These are phyloP conservation scores for Amblyopsis hoosieri DNA, from an alignment of 2,797 vertebrate species.

Conservation along the genomic window DNA sequence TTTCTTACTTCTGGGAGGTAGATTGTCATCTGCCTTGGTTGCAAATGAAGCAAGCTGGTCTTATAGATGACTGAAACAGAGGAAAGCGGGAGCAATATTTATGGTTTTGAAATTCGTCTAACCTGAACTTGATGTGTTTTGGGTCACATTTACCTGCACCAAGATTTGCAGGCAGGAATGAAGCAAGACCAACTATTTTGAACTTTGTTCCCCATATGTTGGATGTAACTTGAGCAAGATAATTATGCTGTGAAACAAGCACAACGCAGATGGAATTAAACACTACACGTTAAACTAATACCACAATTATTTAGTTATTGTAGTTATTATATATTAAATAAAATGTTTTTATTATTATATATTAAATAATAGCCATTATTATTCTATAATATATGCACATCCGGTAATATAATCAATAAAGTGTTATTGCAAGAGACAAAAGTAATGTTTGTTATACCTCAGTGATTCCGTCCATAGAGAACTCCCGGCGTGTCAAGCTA, in stretches of 20 bases:
- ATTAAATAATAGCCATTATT: background rate
- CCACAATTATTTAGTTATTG: too few species aligned
- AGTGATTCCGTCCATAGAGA: constrained; percentile 94
- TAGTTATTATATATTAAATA: too few species aligned
- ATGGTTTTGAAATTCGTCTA: background rate
- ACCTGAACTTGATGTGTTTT: background rate
- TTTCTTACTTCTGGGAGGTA: constrained; percentile 98
- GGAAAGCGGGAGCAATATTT: background rate
- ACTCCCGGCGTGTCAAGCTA: constrained; percentile 91
- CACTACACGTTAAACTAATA: background rate
- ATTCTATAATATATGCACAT: too few species aligned
- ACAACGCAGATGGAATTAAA: constrained; percentile 4
- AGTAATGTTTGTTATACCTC: constrained; percentile 77
- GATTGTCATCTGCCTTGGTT: constrained; percentile 98
- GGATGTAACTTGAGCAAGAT: constrained; percentile 99
- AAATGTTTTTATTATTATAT: background rate
- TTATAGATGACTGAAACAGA: constrained; percentile 93
- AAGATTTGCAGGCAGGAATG: constrained; percentile 96
- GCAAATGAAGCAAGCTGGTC: constrained; percentile 97
- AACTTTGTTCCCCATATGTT: constrained; percentile 99
- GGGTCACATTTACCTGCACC: constrained; percentile 88
- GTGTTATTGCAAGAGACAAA: too few species aligned
- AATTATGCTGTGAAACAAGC: constrained; percentile 88
- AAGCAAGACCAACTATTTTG: constrained; percentile 98
- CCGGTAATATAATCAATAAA: too few species aligned